Conservation (phyloP, 2,113 vertebrate genomes). For the Fulmarus glacialis region DNA sequence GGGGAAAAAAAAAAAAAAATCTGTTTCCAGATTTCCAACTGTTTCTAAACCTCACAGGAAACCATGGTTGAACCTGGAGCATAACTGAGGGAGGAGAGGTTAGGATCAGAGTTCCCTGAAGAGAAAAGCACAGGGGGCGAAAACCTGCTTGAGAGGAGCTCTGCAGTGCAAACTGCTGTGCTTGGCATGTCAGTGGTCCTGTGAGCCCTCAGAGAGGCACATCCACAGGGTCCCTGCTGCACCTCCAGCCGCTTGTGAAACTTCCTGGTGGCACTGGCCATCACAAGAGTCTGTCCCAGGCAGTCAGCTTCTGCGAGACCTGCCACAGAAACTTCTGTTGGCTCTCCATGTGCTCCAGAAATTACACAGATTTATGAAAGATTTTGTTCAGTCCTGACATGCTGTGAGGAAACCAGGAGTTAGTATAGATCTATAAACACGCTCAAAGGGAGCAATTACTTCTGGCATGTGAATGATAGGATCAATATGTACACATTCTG, state of each 20-base stretch:
- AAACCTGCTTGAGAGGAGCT: neutral
- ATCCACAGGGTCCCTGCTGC: neutral
- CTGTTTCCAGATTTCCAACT: neutral
- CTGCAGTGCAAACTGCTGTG: neutral
- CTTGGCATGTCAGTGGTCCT: neutral
- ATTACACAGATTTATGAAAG: neutral
- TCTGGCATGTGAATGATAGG: conserved; percentile 41
- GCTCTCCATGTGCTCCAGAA: neutral
- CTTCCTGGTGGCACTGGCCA: neutral
- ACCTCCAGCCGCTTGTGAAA: neutral
- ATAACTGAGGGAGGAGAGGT: neutral
- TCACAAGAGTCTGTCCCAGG: neutral
- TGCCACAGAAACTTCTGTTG: neutral
- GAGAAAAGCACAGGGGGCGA: neutral
- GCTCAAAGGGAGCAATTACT: conserved; percentile 50
- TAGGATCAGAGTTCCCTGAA: neutral
- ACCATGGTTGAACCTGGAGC: neutral
- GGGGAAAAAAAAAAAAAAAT: too few species aligned
- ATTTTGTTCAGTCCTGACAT: neutral
- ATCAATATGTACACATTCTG: conserved; percentile 23
- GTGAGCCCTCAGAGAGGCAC: neutral
- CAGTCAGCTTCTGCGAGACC: neutral
- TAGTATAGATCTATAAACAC: conserved; percentile 33
- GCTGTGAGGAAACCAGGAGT: neutral
- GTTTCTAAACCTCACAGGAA: neutral